Base-by-base conservation (phyloP, 2,888 invertebrate species). In the Zygaena filipendulae region DNA sequence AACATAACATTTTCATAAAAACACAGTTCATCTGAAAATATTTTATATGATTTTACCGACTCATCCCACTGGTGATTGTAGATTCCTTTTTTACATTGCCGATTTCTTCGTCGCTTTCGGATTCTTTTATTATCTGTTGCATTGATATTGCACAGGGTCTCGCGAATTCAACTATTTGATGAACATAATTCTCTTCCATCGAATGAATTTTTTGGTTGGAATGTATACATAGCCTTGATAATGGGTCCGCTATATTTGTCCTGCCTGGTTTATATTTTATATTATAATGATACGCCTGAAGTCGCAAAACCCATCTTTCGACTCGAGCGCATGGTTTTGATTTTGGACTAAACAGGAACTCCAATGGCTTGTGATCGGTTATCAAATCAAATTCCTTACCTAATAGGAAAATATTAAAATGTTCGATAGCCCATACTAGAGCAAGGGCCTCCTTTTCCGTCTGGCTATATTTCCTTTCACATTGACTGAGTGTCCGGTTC, bases 281-380 rank as follows among this genome's bases (percentile, higher is more conserved):
- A 0, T 36, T 42, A 13, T 27, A 47, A 0, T 20, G 5, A 11
- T 40, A 47, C 0, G 44, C 9, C 20, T 47, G 48, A 1, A 46
- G 13, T 1, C 45, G 8, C 1, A 47, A 11, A 2, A 50, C 36
- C 45, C 49, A 49, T 1, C 43, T 12, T 18, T 47, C 45, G 0
- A 47, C 22, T 5, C 59, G 21, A 0, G 56, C 59, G 22, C 50
- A 54, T 5, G 57, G 56, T 36, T 52, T 57, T 1, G 54, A 50
- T 27, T 41, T 45, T 8, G 41, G 34, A 1, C 48, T 33, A 27
- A 58, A 59, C 3, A 60, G 20, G 3, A 45, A 30, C 16, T 59
- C 55, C 3, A 79, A 35, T 0, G 72, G 63, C 18, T 55, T 52
- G 21, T 55, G 51, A 24, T 56, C 54, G 0, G 43, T 56, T 0